Evolutionary conservation across 2,797 vertebrate species (phyloP).

Genomic region (Macroramphosus scolopax): DNA sequence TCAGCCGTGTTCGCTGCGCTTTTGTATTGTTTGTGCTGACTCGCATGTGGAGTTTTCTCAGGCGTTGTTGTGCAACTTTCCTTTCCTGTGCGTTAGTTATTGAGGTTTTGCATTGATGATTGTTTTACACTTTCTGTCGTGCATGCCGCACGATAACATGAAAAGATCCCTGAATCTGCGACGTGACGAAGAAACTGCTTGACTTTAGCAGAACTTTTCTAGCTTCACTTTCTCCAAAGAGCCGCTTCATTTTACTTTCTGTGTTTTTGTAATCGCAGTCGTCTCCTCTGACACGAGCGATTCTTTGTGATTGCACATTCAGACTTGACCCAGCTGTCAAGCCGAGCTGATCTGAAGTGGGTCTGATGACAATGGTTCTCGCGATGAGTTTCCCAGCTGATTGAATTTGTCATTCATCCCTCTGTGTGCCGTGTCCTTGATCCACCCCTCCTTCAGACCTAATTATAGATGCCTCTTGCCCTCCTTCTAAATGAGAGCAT

Average conservation of each 20-base stretch:
- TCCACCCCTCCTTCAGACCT: constrained; percentile 64
- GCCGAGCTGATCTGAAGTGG: constrained; percentile 49
- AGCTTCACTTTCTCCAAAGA: neutral
- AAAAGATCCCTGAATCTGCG: constrained; percentile 5
- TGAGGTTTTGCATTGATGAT: constrained; percentile 15
- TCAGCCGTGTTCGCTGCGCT: constrained; percentile 13
- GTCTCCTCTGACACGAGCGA: neutral
- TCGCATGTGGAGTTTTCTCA: constrained; percentile 21
- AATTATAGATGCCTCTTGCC: constrained; percentile 75
- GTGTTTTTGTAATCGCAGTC: constrained; percentile 1
- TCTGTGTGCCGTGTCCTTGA: constrained; percentile 69
- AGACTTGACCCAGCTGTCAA: constrained; percentile 26
- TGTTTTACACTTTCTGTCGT: constrained; percentile 7
- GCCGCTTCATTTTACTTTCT: neutral
- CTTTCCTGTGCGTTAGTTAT: constrained; percentile 12
- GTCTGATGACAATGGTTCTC: constrained; percentile 55
- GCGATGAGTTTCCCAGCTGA: constrained; percentile 57
- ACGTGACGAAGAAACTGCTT: neutral
- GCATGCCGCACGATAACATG: too few relatives aligned
- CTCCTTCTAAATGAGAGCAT: constrained; percentile 83
- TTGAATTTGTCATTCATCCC: constrained; percentile 67
- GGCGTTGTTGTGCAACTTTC: constrained; percentile 7
- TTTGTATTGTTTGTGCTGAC: constrained; percentile 40
- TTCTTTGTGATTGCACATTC: too few relatives aligned
- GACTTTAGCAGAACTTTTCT: constrained; percentile 1